Evolutionary conservation across 1,140 invertebrate species (phyloP), one percentile per base, ranked within the genome.

Genomic region (Tetramorium alpestre): DNA sequence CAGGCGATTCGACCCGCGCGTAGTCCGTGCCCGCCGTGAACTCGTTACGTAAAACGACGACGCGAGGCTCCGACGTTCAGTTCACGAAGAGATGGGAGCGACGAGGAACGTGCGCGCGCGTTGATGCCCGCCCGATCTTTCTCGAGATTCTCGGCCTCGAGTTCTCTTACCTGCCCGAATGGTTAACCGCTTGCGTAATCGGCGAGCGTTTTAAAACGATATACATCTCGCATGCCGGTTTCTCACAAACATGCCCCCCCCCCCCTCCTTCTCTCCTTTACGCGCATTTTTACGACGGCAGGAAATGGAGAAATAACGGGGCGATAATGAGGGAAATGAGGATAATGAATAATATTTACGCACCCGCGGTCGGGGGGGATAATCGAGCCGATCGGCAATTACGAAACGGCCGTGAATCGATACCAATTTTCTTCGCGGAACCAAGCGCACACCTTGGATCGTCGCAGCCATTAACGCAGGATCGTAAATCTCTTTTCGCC

Each of bases 11-110:
- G 60, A 62, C 16, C n/a, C 73, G 41, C 73, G 41, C n/a, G 72
- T 41, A 62, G 56, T 85, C 33, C 33, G 56, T 60, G 41, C 16
- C 18, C 56, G 69, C 54, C 56, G 80, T 25, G 81, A 77, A 58
- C 60, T 65, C 47, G 47, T 85, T 85, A 78, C 82, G 62, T 78
- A 85, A 85, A 78, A 58, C 82, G 82, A 76, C 56, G 41, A 65
- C 33, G 73, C 13, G 33, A 67, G 73, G 60, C 58, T 25, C 8
- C 8, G 44, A 64, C 44, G 60, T 64, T 65, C 73, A n/a, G 41
- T 65, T 65, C 62, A 60, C 75, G 47, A 44, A 33, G 60, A 78
- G 82, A 78, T 38, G 49, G 18, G 51, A 28, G 10, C 33, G 3
- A 33, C 33, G 33, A 33, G 18, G 13, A 85, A n/a, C 44, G 72